Evolutionary conservation across 1,140 invertebrate genomes (phyloP), one percentile per base, ranked within the genome.

Genomic region (Bilobella aurantiaca): DNA sequence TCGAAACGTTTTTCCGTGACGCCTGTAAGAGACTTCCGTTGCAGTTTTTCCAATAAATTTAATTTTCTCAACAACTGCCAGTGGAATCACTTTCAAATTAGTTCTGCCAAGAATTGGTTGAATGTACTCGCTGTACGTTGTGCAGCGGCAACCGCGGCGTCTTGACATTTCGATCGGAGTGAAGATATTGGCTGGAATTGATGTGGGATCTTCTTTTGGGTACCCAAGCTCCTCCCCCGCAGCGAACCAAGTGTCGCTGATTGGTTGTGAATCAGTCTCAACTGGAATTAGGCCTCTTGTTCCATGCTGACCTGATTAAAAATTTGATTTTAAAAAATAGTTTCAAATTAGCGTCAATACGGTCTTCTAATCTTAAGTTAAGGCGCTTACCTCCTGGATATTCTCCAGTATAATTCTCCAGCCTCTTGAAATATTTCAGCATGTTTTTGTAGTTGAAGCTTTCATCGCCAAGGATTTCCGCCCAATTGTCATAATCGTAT

Each of bases 361-460:
- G n/a, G n/a, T n/a, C n/a, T n/a, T n/a, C n/a, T n/a, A n/a, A n/a
- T n/a, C n/a, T 18, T 18, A 42, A 42, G 18, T 42, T 42, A 18
- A 42, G 18, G 34, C 8, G 8, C 18, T 42, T 42, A 42, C 34
- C 8, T 18, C 34, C 34, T 12, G 34, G 34, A 18, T 12, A 42
- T 12, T 42, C 34, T 42, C 71, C 74, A 34, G 75, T 66, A 21
- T 64, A 53, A 29, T 84, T 82, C 78, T 91, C 89, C 2, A 87
- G 77, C 76, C 90, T 91, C 70, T 85, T 85, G 74, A 90, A 93
- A 74, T 91, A 93, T 0, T 87, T 87, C 3, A 90, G 73, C 0
- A 93, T 84, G 31, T 47, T 60, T 27, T 56, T 47, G 23, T 60
- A 66, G 16, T 5, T 8, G 57, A 57, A 66, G n/a, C 16, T 29